Evolutionary conservation across 2,888 invertebrate species (phyloP).

Genomic region (Fragum fragum): DNA sequence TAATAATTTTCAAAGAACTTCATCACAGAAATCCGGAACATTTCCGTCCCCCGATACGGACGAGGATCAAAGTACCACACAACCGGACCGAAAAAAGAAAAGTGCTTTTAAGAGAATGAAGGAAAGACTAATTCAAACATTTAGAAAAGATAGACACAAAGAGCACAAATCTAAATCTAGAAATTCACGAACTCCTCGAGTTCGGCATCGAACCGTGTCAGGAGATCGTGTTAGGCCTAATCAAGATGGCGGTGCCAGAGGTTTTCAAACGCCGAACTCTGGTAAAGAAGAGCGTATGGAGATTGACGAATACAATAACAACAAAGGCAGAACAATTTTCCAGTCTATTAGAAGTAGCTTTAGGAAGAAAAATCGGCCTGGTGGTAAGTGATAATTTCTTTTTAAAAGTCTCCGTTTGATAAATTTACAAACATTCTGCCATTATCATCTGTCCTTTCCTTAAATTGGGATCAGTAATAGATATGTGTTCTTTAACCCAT

Average conservation of each 20-base stretch:
- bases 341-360: conserved; percentile 49
- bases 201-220: conserved; percentile 13
- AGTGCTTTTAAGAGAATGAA: conserved; percentile 59
- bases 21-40: conserved; percentile 62
- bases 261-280: conserved; percentile 32
- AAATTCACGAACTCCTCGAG: background rate
- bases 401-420: no score
- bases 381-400: conserved; percentile 46
- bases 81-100: conserved; percentile 60
- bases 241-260: background rate
- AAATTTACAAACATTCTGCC: no score
- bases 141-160: conserved; percentile 47
- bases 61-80: conserved; percentile 53
- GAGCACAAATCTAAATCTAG: conserved; percentile 11
- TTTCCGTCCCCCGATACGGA: conserved; percentile 67
- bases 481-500: no score
- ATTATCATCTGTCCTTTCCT: no score
- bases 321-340: conserved; percentile 25
- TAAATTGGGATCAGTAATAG: no score
- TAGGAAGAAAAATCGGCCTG: conserved; percentile 44
- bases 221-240: conserved; percentile 26
- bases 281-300: background rate
- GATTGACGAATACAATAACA: background rate
- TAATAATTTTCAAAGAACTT: conserved; percentile 38
- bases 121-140: conserved; percentile 54